Conservation (phyloP, 2,113 vertebrate species). For the Scalopus aquaticus region DNA sequence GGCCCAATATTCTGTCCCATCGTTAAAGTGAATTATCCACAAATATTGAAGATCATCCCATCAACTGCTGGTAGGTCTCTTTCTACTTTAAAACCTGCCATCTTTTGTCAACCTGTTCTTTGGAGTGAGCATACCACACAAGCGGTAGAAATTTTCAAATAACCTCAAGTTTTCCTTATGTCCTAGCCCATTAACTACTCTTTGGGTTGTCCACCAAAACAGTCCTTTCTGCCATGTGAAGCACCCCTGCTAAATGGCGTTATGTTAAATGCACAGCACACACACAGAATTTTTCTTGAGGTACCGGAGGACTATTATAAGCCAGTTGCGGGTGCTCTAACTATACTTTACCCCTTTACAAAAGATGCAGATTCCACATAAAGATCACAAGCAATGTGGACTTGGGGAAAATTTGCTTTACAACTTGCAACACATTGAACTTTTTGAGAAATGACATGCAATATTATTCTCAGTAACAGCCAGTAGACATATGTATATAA, state of each 20-base stretch:
- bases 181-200: neutral
- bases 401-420: neutral
- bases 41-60: no score
- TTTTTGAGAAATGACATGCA: neutral
- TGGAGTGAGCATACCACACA: neutral
- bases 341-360: neutral
- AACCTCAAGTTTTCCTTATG: neutral
- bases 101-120: neutral
- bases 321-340: neutral
- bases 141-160: neutral
- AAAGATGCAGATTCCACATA: neutral
- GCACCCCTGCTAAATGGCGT: neutral
- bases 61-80: no score
- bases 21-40: neutral
- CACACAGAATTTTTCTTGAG: neutral
- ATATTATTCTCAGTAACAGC: neutral
- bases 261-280: neutral
- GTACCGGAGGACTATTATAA: neutral
- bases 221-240: neutral
- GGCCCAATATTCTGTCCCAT: accelerated
- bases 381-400: neutral
- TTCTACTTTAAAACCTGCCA: no score
- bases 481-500: neutral
- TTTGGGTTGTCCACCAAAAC: neutral
- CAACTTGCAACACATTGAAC: neutral